These are phyloP conservation scores for Sebastes trivittatus DNA, from an alignment of 2,797 vertebrate genomes.

Conservation along the genomic window DNA sequence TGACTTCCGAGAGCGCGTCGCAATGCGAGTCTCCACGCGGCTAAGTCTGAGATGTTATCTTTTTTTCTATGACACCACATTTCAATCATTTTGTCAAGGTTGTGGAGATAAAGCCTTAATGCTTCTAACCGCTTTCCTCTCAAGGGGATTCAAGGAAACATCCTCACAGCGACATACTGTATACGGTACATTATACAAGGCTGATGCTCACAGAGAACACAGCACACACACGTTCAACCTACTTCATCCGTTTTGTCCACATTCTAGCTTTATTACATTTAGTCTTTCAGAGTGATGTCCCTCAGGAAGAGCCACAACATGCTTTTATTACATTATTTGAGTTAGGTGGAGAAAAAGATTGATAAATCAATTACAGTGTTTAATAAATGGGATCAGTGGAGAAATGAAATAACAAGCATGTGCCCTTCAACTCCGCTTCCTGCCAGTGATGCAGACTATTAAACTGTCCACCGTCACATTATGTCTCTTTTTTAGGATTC, in stretches of 20 bases:
- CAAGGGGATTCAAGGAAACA: slow-evolving; percentile 64
- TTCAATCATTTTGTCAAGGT: slow-evolving; percentile 74
- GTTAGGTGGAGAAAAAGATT: slow-evolving; percentile 22
- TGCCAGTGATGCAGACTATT: slow-evolving; percentile 12
- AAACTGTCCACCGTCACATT: slow-evolving; percentile 25
- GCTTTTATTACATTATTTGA: slow-evolving; percentile 47
- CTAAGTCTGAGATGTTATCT: slow-evolving; percentile 58
- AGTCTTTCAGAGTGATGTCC: slow-evolving; percentile 9
- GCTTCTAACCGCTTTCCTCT: slow-evolving; percentile 50
- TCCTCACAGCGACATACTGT: background rate
- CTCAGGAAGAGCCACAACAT: slow-evolving; percentile 10
- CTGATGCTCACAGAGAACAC: background rate
- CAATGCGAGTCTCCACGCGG: slow-evolving; percentile 7
- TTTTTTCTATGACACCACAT: slow-evolving; percentile 48
- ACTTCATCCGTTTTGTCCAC: background rate
- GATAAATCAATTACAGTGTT: slow-evolving; percentile 36
- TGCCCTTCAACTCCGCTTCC: slow-evolving; percentile 29
- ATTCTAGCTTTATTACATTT: slow-evolving; percentile 13
- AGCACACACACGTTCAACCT: background rate
- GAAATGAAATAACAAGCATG: slow-evolving; percentile 20
- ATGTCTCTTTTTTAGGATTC: slow-evolving; percentile 8
- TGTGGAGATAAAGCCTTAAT: slow-evolving; percentile 61
- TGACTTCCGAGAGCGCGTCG: slow-evolving; percentile 3
- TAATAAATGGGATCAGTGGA: slow-evolving; percentile 11
- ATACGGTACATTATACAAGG: background rate